phyloP scores from a whole-genome alignment of 2,888 invertebrate genomes.

The Microplitis manilae region DNA sequence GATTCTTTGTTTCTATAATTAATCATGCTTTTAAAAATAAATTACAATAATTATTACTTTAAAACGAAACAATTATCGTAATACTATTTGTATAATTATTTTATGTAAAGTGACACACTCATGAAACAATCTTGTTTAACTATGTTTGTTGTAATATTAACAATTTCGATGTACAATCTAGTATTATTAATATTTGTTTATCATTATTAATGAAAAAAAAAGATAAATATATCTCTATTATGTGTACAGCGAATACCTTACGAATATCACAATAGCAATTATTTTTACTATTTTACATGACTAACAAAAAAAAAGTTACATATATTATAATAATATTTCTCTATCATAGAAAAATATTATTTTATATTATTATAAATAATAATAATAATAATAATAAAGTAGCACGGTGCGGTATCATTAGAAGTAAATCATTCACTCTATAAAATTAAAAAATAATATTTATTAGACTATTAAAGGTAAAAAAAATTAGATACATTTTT shows the following conservation, averaged over 20 bases:
- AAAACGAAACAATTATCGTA: background rate
- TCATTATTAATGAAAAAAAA: constrained; percentile 6
- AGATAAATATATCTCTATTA: constrained; percentile 10
- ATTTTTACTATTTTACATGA: constrained; percentile 7
- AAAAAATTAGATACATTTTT: background rate
- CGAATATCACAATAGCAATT: constrained; percentile 18
- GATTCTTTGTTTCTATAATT: constrained; percentile 17
- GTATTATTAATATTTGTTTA: constrained; percentile 34
- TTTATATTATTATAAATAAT: constrained; percentile 21
- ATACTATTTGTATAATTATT: constrained; percentile 5
- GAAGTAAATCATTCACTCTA: too few relatives aligned
- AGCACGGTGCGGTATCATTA: background rate
- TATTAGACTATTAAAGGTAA: background rate
- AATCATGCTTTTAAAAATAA: constrained; percentile 2
- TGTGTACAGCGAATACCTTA: constrained; percentile 32
- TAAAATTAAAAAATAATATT: too few relatives aligned
- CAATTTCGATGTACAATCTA: constrained; percentile 27
- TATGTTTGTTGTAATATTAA: constrained; percentile 16
- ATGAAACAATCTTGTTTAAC: background rate
- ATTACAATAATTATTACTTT: constrained; percentile 4
- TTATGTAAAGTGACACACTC: background rate
- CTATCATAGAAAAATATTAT: constrained; percentile 41
- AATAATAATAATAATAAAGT: constrained; percentile 21
- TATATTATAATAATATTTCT: constrained; percentile 34
- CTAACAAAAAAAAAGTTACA: constrained; percentile 17